Evolutionary conservation across 2,797 vertebrate species (phyloP).

Genomic region (Phalanger gymnotis): DNA sequence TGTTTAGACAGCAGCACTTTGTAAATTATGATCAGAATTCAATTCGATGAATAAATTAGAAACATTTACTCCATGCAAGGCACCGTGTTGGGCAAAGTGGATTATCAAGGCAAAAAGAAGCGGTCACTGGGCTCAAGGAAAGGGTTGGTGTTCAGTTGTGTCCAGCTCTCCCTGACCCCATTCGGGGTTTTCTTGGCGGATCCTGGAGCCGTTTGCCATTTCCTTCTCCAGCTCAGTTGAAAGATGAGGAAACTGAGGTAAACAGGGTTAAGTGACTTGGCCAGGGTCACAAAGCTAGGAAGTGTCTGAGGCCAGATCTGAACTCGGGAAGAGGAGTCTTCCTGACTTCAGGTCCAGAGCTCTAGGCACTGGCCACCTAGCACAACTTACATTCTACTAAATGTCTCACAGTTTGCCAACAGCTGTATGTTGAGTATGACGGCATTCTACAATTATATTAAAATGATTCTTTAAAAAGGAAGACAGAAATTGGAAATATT

Average conservation of each 20-base stretch:
- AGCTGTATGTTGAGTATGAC: not conserved
- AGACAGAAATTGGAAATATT: not conserved
- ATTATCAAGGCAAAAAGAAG: not conserved
- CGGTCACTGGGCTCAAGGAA: not conserved
- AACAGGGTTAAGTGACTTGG: not conserved
- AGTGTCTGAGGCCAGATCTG: not conserved
- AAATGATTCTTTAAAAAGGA: not conserved
- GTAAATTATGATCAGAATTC: not conserved
- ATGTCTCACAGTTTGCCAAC: not conserved
- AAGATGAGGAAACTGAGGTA: not conserved
- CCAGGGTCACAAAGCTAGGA: not conserved
- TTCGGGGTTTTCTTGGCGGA: not conserved
- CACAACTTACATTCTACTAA: not conserved
- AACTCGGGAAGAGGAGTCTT: not conserved
- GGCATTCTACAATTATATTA: not conserved
- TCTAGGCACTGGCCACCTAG: not conserved
- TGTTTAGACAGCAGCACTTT: not conserved
- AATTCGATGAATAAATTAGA: not conserved
- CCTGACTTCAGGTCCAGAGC: not conserved
- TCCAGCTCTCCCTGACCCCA: not conserved
- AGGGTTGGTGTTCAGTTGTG: accelerated
- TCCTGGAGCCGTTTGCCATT: not conserved
- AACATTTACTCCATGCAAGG: not conserved
- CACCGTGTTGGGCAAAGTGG: not conserved
- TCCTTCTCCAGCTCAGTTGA: not conserved